Base-by-base conservation (phyloP, 1,140 invertebrate genomes). In the Bombus waltoni region DNA sequence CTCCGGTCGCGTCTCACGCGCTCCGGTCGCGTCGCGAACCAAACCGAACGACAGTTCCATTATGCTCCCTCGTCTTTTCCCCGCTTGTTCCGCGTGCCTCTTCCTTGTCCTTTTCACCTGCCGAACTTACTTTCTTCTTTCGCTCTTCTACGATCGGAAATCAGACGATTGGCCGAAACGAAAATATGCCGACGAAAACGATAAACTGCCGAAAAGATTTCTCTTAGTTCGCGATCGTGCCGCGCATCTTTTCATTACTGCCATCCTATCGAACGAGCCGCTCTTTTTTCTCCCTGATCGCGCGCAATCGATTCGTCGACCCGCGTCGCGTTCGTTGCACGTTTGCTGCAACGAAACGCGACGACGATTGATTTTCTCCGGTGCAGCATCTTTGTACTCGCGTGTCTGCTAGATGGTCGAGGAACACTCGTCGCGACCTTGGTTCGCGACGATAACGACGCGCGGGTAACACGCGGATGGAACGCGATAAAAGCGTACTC, bases 231-330 rank as follows among this genome's bases (percentile, higher is more conserved):
- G 15, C 40, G 22, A 18, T 65, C 76, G 76, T 32, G 25, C 9
- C n/a, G 40, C 40, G 76, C 59, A 22, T 66, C 15, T 32, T 32
- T 47, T 44, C 28, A n/a, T 72, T 81, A 81, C 68, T 59, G 79
- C 68, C 79, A 71, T 38, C 68, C 38, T 59, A 6, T 40, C 32
- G 65, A 66, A 66, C 65, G 65, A 66, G 6, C 15, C 32, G 32
- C 65, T 40, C 53, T 15, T 32, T 40, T 35, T 28, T 57, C 35
- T 38, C 1, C 32, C 3, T 10, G 22, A 32, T n/a, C 38, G 38
- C 10, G 11, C 25, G 8, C 25, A 5, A n/a, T 28, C 70, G 38
- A 13, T 40, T 15, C 11, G 38, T 28, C 22, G 70, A 68, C 22
- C 8, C 4, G 15, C 59, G 32, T 22, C 18, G 66, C 66, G 9